phyloP scores from a whole-genome alignment of 2,113 vertebrate genomes.

The Lophura nycthemera region DNA sequence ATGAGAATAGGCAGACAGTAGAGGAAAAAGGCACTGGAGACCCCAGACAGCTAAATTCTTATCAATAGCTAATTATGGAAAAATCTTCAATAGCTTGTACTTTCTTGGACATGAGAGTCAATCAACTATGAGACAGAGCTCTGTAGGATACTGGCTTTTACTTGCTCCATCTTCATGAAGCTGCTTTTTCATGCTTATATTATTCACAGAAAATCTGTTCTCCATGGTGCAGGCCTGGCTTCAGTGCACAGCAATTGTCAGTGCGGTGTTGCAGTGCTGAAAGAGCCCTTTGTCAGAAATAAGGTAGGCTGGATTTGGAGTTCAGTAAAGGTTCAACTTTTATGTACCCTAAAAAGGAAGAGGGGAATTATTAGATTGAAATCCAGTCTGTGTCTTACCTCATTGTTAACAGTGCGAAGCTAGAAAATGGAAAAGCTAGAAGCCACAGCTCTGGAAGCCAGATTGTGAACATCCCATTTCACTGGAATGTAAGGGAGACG shows the following conservation, averaged over 20 bases:
- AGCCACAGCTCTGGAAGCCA: rapidly evolving
- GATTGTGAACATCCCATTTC: too few species aligned
- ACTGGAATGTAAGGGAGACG: background rate
- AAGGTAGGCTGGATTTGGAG: background rate
- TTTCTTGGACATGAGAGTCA: background rate
- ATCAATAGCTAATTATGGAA: slow-evolving; percentile 11
- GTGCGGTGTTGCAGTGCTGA: background rate
- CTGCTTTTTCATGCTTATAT: background rate
- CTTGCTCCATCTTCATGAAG: background rate
- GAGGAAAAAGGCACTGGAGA: background rate
- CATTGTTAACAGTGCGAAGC: background rate
- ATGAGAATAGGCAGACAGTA: background rate
- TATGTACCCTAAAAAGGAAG: background rate
- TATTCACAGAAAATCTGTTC: background rate
- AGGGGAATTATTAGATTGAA: background rate
- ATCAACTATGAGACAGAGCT: background rate
- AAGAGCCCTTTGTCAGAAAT: background rate
- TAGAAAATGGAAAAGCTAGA: background rate
- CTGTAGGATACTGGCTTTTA: background rate
- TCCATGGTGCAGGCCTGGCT: background rate
- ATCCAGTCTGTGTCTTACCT: background rate
- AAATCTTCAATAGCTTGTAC: background rate
- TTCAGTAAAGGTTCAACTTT: background rate
- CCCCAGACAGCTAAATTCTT: slow-evolving; percentile 8
- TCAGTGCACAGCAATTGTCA: rapidly evolving